Conservation (phyloP, 1,140 invertebrate species). For the Ceratosolen fusciceps region DNA sequence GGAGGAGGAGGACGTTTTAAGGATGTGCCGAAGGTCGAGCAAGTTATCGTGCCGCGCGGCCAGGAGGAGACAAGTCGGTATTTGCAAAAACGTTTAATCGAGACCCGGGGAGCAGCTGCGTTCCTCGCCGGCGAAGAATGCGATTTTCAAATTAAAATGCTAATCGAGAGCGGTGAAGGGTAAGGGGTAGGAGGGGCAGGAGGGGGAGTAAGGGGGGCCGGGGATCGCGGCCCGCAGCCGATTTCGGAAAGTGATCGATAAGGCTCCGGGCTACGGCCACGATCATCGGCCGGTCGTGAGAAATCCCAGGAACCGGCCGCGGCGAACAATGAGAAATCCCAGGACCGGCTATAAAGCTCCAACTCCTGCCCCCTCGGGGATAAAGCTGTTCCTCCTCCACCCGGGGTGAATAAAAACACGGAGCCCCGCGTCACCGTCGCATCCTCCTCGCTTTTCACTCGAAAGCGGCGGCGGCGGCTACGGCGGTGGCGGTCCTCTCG, state of each 20-base stretch:
- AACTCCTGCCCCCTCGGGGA: neutral
- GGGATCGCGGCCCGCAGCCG: neutral
- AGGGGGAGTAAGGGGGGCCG: too few species aligned
- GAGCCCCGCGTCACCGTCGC: neutral
- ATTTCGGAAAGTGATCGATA: neutral
- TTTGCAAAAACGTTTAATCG: slow-evolving; percentile 6
- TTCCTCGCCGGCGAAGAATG: neutral
- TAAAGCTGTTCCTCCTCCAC: neutral
- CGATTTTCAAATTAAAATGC: slow-evolving; percentile 1
- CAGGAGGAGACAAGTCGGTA: neutral
- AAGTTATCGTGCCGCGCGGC: too few species aligned
- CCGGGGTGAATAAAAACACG: neutral
- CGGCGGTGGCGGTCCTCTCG: too few species aligned
- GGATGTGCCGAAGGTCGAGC: too few species aligned
- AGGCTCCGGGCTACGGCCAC: neutral
- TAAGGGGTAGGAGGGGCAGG: too few species aligned
- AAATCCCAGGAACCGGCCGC: neutral
- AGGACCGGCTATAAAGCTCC: neutral
- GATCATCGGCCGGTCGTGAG: neutral
- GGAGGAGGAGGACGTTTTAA: too few species aligned
- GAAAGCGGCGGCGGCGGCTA: too few species aligned
- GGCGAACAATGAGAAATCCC: neutral
- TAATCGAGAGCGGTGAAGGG: neutral
- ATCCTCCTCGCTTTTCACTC: slow-evolving; percentile 15
- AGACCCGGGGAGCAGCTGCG: too few species aligned